Evolutionary conservation across 53 echinoderm and acorn worm species (phyloP), one percentile per base, ranked within the genome.

Genomic region (Holothuria leucospilota): DNA sequence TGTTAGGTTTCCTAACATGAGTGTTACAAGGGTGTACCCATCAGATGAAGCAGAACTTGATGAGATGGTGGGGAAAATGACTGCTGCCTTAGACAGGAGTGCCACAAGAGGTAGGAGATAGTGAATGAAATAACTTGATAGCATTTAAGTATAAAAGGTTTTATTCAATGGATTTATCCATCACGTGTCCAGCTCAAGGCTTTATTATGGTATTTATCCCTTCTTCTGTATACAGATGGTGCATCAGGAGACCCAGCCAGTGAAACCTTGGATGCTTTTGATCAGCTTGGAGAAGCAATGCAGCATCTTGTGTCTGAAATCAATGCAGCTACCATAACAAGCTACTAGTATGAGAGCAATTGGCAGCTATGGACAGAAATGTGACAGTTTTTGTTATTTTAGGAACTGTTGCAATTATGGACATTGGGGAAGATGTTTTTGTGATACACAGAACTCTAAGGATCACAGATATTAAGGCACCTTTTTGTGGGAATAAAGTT

Each of bases 21-120:
- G 78, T 42, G 92, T 81, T 10, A 92, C 96, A 18, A 83, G 92
- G 83, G 78, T 89, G 29, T 94, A 88, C 73, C 94, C 94, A 9
- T 79, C 92, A 21, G 96, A 96, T 58, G 96, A 96, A 66, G 94
- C 94, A 3, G 86, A 90, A 71, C 74, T 96, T 62, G 87, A 96
- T 68, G 92, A 96, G 18, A 63, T 96, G 74, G 66, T 96, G 60
- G 87, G 92, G 62, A 88, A 86, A 61, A 71, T 96, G 84, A 90
- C 87, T 20, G 87, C 86, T 74, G 96, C 92, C 20, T 94, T 71
- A 11, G 75, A 75, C 72, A 30, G 46, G 23, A 72, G 72, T 46
- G 21, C 20, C 8, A 72, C 46, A 23, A 14, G 46, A n/a, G 72
- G 72, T 72, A 39, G 29, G 72, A 16, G n/a, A 20, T 16, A 72